These are phyloP conservation scores for Castor canadensis DNA, from an alignment of 2,113 vertebrate genomes.

Conservation along the genomic window DNA sequence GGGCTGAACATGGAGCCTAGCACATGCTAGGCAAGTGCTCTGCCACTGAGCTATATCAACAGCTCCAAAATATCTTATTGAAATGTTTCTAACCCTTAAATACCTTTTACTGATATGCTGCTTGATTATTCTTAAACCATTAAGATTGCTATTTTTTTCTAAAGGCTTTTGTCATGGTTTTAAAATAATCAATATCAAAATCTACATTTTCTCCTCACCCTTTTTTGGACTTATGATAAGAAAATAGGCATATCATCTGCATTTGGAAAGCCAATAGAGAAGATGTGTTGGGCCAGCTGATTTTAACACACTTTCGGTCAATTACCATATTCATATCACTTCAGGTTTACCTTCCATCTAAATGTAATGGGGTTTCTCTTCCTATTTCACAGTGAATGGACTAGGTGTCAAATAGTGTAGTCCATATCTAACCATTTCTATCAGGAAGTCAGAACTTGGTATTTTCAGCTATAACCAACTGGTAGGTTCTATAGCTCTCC, in stretches of 20 bases:
- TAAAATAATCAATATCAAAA: not conserved
- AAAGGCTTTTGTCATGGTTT: not conserved
- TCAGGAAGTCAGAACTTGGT: not conserved
- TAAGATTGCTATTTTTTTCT: not conserved
- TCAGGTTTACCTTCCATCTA: not conserved
- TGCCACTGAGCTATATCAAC: no score
- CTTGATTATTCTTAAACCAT: not conserved
- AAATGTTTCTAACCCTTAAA: not conserved
- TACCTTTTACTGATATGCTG: not conserved
- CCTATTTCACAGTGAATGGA: not conserved
- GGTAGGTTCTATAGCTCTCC: not conserved
- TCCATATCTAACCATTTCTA: not conserved
- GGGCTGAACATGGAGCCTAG: no score
- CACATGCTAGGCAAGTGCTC: no score
- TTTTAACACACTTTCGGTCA: not conserved
- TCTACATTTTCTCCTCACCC: not conserved
- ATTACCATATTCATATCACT: not conserved
- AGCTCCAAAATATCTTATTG: not conserved
- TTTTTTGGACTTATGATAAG: not conserved
- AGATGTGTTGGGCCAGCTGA: not conserved
- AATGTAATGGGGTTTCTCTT: not conserved
- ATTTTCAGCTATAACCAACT: not conserved
- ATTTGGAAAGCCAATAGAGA: not conserved
- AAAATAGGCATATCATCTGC: not conserved
- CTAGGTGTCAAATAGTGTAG: not conserved